phyloP scores from a whole-genome alignment of 2,113 vertebrate species.

The Alligator mississippiensis region DNA sequence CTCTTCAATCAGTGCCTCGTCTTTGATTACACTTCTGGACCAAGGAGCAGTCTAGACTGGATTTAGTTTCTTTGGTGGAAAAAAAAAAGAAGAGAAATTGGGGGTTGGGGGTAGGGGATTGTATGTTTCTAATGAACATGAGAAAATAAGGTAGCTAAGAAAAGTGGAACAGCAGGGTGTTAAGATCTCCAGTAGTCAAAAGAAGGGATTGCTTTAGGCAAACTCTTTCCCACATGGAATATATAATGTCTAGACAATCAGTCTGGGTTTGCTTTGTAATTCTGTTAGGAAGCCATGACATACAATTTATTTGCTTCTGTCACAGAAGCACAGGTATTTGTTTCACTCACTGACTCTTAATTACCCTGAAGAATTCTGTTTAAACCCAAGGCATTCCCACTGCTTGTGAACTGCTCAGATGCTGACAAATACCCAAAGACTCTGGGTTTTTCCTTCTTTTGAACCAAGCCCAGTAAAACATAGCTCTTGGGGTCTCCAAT shows the following conservation, averaged over 20 bases:
- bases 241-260: slow-evolving; percentile 72
- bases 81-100: slow-evolving; percentile 9
- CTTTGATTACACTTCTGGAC: slow-evolving; percentile 59
- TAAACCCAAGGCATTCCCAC: slow-evolving; percentile 36
- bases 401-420: slow-evolving; percentile 38
- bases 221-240: slow-evolving; percentile 64
- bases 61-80: slow-evolving; percentile 61
- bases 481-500: fast-evolving
- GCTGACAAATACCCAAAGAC: slow-evolving; percentile 15
- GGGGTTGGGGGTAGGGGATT: neutral
- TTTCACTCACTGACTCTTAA: slow-evolving; percentile 51
- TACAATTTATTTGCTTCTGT: slow-evolving; percentile 67
- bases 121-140: slow-evolving; percentile 58
- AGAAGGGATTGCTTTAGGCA: slow-evolving; percentile 64
- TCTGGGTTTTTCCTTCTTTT: slow-evolving; percentile 8
- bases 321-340: slow-evolving; percentile 56
- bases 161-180: slow-evolving; percentile 40
- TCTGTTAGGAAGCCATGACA: slow-evolving; percentile 66
- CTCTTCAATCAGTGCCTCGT: slow-evolving; percentile 62
- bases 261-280: slow-evolving; percentile 74
- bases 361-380: slow-evolving; percentile 34
- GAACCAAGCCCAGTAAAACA: neutral
- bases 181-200: slow-evolving; percentile 74
- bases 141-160: slow-evolving; percentile 17
- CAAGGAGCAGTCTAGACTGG: slow-evolving; percentile 70